These are phyloP conservation scores for Eulemur albifrons DNA, from an alignment of 2,797 vertebrate species.

Conservation along the genomic window DNA sequence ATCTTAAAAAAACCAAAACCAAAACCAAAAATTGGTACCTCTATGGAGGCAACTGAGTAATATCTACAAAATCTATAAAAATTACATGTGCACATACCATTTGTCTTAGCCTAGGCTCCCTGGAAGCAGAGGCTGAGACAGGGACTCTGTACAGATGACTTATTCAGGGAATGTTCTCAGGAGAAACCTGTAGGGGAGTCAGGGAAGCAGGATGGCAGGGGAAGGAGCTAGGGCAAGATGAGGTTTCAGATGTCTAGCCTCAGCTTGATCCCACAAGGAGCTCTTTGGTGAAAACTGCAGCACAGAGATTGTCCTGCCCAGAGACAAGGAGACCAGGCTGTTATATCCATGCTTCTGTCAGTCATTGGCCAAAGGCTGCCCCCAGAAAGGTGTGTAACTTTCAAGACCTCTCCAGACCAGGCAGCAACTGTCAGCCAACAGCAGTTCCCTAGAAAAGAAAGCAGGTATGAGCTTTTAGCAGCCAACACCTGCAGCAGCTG, in stretches of 20 bases:
- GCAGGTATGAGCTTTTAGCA: background rate
- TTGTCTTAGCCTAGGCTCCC: background rate
- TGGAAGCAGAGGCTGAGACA: background rate
- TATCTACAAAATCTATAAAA: background rate
- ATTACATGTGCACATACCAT: background rate
- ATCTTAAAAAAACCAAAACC: background rate
- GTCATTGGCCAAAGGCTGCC: background rate
- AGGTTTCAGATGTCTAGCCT: background rate
- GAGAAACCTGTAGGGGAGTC: background rate
- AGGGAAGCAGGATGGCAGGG: background rate
- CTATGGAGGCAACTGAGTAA: conserved; percentile 9
- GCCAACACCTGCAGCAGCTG: background rate
- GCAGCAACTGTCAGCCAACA: background rate
- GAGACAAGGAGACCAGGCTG: background rate
- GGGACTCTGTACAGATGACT: background rate
- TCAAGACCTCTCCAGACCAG: background rate
- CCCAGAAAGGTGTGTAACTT: background rate
- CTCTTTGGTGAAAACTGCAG: background rate
- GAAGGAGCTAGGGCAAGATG: background rate
- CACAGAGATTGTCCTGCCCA: background rate
- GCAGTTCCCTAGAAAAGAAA: conserved; percentile 24
- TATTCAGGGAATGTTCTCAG: background rate
- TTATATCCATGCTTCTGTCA: background rate
- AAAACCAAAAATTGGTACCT: background rate
- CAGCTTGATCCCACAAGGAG: background rate